Conservation (phyloP, 30 jellyfish, hydroid and myxozoan species). For the Hydra vulgaris region DNA sequence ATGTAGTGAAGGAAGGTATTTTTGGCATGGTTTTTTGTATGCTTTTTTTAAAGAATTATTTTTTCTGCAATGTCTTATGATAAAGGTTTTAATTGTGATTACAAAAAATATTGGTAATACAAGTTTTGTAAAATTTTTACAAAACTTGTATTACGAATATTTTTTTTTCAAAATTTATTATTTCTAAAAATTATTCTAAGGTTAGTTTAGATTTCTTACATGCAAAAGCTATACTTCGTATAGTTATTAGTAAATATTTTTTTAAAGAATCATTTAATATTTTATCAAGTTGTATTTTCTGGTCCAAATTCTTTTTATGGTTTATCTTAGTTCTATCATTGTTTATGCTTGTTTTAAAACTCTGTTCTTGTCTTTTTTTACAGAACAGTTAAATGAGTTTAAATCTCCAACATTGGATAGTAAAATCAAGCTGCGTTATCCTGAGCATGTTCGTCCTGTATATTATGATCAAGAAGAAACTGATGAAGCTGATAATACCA, state of each 20-base stretch:
- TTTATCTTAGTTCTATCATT: too few relatives aligned
- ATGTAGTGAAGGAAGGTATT: slow-evolving; percentile 40
- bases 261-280: too few relatives aligned
- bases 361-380: too few relatives aligned
- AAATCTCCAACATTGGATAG: slow-evolving; percentile 47
- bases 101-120: too few relatives aligned
- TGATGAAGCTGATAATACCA: slow-evolving; percentile 61
- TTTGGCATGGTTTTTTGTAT: neutral
- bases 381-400: neutral
- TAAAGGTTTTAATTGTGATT: neutral
- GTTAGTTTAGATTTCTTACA: too few relatives aligned
- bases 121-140: too few relatives aligned
- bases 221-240: too few relatives aligned
- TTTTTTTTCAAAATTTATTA: too few relatives aligned
- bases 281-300: too few relatives aligned
- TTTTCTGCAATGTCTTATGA: neutral
- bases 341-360: neutral
- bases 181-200: too few relatives aligned
- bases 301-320: neutral
- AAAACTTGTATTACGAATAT: too few relatives aligned
- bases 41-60: neutral
- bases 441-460: slow-evolving; percentile 77
- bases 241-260: too few relatives aligned
- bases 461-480: slow-evolving; percentile 64
- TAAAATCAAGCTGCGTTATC: slow-evolving; percentile 48